Conservation (phyloP, 2,888 invertebrate species). For the Dysmachus trigonus region DNA sequence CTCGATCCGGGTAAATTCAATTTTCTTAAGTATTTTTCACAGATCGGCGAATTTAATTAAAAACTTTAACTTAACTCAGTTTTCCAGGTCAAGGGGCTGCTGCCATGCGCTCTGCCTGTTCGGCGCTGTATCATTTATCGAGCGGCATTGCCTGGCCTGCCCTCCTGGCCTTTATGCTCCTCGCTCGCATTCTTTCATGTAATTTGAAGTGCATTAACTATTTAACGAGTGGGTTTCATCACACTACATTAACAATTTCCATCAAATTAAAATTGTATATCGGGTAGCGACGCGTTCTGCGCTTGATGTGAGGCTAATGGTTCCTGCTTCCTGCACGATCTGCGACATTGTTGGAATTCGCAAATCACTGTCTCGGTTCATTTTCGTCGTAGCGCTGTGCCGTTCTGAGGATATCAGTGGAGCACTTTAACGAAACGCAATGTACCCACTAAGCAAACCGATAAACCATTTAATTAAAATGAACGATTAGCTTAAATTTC, state of each 20-base stretch:
- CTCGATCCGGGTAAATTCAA: slow-evolving; percentile 39
- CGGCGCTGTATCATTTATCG: slow-evolving; percentile 44
- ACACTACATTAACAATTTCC: slow-evolving; percentile 30
- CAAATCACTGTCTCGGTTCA: neutral
- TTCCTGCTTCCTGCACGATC: neutral
- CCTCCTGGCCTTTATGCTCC: neutral
- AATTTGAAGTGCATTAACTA: slow-evolving; percentile 28
- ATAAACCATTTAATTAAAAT: neutral
- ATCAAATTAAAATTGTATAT: neutral
- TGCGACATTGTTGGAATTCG: neutral
- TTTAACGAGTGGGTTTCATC: slow-evolving; percentile 10
- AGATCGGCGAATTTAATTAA: slow-evolving; percentile 51
- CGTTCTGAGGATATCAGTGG: neutral
- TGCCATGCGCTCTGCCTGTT: slow-evolving; percentile 45
- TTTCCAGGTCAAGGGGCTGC: slow-evolving; percentile 49
- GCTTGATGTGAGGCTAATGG: neutral
- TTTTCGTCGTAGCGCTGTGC: neutral
- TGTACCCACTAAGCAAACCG: neutral
- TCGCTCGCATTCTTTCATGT: slow-evolving; percentile 19
- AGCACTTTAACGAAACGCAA: neutral
- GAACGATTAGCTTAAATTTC: neutral
- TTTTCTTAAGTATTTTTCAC: slow-evolving; percentile 50
- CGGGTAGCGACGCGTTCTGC: neutral
- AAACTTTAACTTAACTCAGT: slow-evolving; percentile 50
- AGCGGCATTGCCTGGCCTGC: slow-evolving; percentile 27